These are phyloP conservation scores for Muschampia staudingeri DNA, from an alignment of 2,888 invertebrate species.

Conservation along the genomic window DNA sequence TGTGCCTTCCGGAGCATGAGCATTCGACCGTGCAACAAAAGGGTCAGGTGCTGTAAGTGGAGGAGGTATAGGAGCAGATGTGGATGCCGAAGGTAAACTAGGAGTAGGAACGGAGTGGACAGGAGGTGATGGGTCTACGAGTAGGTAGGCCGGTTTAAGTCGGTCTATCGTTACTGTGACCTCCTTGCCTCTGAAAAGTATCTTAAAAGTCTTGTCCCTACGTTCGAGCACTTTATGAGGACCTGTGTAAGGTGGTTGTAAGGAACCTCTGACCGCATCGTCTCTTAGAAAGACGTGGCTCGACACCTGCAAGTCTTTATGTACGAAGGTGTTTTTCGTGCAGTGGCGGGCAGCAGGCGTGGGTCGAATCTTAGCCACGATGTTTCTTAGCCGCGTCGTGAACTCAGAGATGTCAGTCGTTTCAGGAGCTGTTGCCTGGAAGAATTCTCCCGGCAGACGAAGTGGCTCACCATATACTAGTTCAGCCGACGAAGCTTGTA, in stretches of 20 bases:
- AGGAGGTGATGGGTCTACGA: too few relatives aligned
- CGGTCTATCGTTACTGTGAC: slow-evolving; percentile 3
- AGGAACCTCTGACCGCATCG: background rate
- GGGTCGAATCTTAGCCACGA: background rate
- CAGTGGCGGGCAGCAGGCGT: background rate
- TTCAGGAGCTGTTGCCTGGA: background rate
- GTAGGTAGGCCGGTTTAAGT: background rate
- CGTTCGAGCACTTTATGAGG: background rate
- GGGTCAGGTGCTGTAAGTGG: too few relatives aligned
- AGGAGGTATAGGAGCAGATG: too few relatives aligned
- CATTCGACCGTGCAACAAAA: too few relatives aligned
- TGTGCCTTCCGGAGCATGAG: too few relatives aligned
- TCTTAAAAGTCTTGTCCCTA: background rate
- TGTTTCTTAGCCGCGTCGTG: background rate
- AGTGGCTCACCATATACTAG: background rate
- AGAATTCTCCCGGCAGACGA: background rate
- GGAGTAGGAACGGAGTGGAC: too few relatives aligned
- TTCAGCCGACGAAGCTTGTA: background rate
- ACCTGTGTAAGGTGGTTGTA: background rate
- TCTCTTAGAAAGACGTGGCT: background rate
- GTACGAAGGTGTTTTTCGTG: background rate
- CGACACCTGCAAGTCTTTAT: background rate
- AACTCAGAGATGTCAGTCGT: background rate
- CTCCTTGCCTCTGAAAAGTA: background rate
- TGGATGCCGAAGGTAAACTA: too few relatives aligned